Evolutionary conservation across 53 echinoderm and acorn worm species (phyloP).

Genomic region (Antedon mediterranea): DNA sequence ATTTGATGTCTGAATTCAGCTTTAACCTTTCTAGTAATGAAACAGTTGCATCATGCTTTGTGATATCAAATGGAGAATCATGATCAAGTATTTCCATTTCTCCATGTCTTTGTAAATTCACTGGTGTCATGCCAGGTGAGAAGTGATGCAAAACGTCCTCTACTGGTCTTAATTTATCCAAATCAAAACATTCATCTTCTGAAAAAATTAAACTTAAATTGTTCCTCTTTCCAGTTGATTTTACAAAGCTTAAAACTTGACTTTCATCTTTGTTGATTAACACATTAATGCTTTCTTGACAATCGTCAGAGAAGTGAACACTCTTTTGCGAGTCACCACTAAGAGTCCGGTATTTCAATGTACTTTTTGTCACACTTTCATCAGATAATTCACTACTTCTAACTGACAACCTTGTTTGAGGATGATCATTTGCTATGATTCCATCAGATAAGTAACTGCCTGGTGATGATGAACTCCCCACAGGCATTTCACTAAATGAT

Average conservation of each 20-base stretch:
- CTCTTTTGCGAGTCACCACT: slow-evolving; percentile 74
- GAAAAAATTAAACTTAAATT: background rate
- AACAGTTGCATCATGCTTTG: background rate
- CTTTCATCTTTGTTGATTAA: slow-evolving; percentile 1
- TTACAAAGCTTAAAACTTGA: background rate
- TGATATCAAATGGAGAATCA: background rate
- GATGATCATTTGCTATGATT: background rate
- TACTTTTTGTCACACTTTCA: background rate
- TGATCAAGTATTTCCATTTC: background rate
- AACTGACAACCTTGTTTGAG: background rate
- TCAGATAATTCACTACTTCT: background rate
- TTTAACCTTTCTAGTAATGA: background rate
- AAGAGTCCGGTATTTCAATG: background rate
- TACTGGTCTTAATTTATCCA: slow-evolving; percentile 29
- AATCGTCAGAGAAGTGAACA: slow-evolving; percentile 63
- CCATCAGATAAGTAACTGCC: background rate
- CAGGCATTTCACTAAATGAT: background rate
- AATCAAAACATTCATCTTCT: slow-evolving; percentile 11
- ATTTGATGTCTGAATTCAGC: too few relatives aligned
- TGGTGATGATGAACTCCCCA: background rate
- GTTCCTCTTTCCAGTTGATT: background rate
- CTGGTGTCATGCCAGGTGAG: slow-evolving; percentile 49
- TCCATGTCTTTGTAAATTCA: background rate
- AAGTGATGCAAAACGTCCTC: slow-evolving; percentile 54
- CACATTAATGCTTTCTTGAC: slow-evolving; percentile 22